Evolutionary conservation across 1,140 invertebrate species (phyloP).

Genomic region (Lasioglossum albipes): DNA sequence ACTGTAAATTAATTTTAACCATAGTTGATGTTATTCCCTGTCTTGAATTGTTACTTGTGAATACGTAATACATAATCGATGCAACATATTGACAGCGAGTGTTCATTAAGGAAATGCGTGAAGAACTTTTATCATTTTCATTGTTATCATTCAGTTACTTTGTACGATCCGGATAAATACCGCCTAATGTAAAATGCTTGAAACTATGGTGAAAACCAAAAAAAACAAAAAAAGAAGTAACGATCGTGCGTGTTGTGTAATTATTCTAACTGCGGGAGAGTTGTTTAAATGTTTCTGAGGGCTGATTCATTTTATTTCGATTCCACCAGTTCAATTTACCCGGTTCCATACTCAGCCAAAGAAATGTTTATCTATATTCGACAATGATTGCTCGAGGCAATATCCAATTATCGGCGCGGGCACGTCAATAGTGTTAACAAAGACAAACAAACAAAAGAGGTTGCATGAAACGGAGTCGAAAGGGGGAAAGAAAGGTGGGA

Average conservation of each 20-base stretch:
- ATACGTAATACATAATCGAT: background rate
- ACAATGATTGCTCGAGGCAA: background rate
- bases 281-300: conserved; percentile 28
- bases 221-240: background rate
- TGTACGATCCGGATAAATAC: conserved; percentile 4
- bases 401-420: conserved; percentile 19
- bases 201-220: background rate
- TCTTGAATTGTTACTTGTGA: conserved; percentile 29
- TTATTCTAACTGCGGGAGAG: background rate
- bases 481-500: background rate
- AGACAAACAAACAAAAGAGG: background rate
- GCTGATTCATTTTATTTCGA: background rate
- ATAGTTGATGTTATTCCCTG: conserved; percentile 29
- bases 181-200: conserved; percentile 2
- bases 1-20: conserved; percentile 31
- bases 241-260: conserved; percentile 8
- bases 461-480: background rate
- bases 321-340: background rate
- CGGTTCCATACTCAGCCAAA: background rate
- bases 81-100: background rate
- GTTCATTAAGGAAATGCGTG: background rate
- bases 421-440: conserved; percentile 21
- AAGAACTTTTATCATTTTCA: background rate
- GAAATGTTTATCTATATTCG: conserved; percentile 17
- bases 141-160: background rate